Conservation (phyloP, 2,113 vertebrate species). For the Indicator maculatus region DNA sequence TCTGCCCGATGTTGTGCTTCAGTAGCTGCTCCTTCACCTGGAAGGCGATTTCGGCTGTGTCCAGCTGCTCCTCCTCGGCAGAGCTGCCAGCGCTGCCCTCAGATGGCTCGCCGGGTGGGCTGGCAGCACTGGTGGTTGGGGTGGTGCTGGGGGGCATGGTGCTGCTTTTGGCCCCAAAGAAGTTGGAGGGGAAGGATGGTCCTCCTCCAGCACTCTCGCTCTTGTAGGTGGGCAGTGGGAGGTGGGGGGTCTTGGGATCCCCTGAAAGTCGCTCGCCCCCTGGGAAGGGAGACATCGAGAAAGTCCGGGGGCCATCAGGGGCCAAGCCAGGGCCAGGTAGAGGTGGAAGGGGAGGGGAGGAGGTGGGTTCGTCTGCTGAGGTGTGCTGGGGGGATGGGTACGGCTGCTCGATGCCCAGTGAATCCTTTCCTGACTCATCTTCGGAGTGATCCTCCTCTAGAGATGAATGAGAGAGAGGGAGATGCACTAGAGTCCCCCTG, state of each 20-base stretch:
- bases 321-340: slow-evolving; percentile 49
- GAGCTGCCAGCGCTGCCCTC: slow-evolving; percentile 77
- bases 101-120: slow-evolving; percentile 80
- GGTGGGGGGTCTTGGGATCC: slow-evolving; percentile 81
- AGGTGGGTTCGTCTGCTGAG: slow-evolving; percentile 68
- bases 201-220: slow-evolving; percentile 75
- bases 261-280: slow-evolving; percentile 77
- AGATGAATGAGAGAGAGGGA: slow-evolving; percentile 39
- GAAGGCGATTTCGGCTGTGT: slow-evolving; percentile 95
- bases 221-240: slow-evolving; percentile 84
- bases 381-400: slow-evolving; percentile 82
- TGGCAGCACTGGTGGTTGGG: slow-evolving; percentile 57
- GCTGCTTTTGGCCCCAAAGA: slow-evolving; percentile 86
- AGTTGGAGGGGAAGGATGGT: slow-evolving; percentile 83
- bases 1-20: slow-evolving; percentile 98
- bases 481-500: neutral
- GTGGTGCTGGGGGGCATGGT: slow-evolving; percentile 67
- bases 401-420: slow-evolving; percentile 77
- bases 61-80: slow-evolving; percentile 90
- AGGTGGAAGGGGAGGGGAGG: slow-evolving; percentile 69
- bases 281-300: slow-evolving; percentile 84
- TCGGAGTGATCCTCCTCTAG: slow-evolving; percentile 89
- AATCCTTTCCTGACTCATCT: slow-evolving; percentile 83
- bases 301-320: slow-evolving; percentile 79
- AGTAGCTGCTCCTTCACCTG: slow-evolving; percentile 99